A percentile compares a stretch with the other conserved stretches of the same genome.
Conservation (phyloP, 2,797 vertebrate genomes). For the Lutjanus campechanus region DNA sequence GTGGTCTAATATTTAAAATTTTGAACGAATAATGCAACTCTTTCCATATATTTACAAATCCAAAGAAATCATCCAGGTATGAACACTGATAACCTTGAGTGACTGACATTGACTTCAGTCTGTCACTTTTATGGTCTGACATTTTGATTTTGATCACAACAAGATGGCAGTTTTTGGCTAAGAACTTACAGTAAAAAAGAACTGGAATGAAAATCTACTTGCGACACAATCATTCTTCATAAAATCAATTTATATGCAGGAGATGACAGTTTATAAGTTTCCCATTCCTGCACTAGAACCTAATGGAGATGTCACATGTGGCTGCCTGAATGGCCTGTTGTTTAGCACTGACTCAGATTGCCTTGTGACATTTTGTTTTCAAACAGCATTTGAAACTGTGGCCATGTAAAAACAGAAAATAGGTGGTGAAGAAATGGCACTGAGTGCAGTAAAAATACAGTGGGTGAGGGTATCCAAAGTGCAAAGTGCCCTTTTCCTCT, state of each 20-base stretch:
- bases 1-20: neutral
- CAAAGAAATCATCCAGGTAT: neutral
- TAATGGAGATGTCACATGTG: slow-evolving; percentile 25
- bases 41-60: neutral
- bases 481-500: slow-evolving; percentile 42
- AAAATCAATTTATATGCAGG: slow-evolving; percentile 3
- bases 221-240: slow-evolving; percentile 3
- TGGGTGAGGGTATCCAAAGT: slow-evolving; percentile 22
- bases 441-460: slow-evolving; percentile 40
- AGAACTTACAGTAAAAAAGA: neutral
- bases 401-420: slow-evolving; percentile 39
- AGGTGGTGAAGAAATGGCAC: slow-evolving; percentile 27
- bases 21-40: neutral
- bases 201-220: neutral
- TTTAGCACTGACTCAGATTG: slow-evolving; percentile 26
- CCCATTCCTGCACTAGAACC: neutral
- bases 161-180: neutral
- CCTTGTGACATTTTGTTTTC: slow-evolving; percentile 39
- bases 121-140: neutral
- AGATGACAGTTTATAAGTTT: slow-evolving; percentile 12
- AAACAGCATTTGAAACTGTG: slow-evolving; percentile 23
- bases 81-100: neutral
- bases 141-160: neutral
- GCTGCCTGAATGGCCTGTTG: neutral
- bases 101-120: neutral